These are phyloP conservation scores for Platalea minor DNA, from an alignment of 2,797 vertebrate species.

Conservation along the genomic window DNA sequence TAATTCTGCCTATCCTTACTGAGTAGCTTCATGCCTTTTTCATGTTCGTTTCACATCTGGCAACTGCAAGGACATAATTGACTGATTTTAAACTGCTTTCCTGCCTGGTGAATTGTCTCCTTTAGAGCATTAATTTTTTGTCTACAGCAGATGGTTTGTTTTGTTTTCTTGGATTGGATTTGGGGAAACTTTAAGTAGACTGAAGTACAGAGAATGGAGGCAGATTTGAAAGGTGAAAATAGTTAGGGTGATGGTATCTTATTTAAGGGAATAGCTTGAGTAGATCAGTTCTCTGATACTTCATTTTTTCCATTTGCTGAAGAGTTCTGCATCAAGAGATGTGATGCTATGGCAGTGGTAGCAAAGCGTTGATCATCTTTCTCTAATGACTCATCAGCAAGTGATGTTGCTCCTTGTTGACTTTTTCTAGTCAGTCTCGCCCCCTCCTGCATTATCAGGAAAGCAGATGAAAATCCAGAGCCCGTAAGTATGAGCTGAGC, in stretches of 20 bases:
- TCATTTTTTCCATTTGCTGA: neutral
- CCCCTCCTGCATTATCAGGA: neutral
- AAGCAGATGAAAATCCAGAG: neutral
- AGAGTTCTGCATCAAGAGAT: neutral
- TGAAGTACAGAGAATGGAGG: neutral
- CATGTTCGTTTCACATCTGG: neutral
- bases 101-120: neutral
- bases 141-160: neutral
- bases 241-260: neutral
- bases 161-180: neutral
- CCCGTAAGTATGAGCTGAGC: rapidly evolving
- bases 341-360: too few species aligned
- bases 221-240: neutral
- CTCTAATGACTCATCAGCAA: neutral
- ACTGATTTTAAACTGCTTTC: neutral
- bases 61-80: neutral
- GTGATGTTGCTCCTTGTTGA: neutral
- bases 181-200: neutral
- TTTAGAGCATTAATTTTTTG: neutral
- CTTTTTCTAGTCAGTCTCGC: too few species aligned
- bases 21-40: neutral
- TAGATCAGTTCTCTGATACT: too few species aligned
- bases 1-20: neutral
- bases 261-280: neutral
- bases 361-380: too few species aligned